Conservation (phyloP, 1,140 invertebrate species). For the Leguminivora glycinivorella region DNA sequence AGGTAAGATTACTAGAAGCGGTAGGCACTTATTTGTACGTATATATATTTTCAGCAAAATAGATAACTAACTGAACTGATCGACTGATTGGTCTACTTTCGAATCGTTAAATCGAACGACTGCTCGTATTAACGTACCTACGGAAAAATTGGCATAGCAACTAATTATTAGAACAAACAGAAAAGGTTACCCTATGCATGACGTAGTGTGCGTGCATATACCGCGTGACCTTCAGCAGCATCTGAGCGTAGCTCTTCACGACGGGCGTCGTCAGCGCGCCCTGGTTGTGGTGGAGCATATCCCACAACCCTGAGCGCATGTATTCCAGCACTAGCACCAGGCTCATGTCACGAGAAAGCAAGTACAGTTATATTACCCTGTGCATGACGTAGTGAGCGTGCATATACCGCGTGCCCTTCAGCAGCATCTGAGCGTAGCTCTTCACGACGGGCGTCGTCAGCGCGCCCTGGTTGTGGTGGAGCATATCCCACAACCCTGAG, state of each 20-base stretch:
- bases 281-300: constrained; percentile 89
- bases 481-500: constrained; percentile 92
- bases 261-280: constrained; percentile 86
- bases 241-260: constrained; percentile 93
- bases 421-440: constrained; percentile 93
- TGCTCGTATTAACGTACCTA: too few species aligned
- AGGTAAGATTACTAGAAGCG: too few species aligned
- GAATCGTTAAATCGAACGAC: too few species aligned
- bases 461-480: constrained; percentile 87
- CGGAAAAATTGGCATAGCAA: too few species aligned
- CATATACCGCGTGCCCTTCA: constrained; percentile 93
- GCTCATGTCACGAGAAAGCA: constrained; percentile 92
- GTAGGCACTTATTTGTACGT: too few species aligned
- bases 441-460: constrained; percentile 89
- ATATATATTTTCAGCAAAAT: too few species aligned
- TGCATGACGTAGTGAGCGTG: constrained; percentile 97
- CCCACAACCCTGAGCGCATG: constrained; percentile 93
- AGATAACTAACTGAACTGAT: too few species aligned
- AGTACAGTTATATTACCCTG: constrained; percentile 93
- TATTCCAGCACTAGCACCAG: constrained; percentile 96
- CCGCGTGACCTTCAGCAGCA: constrained; percentile 94
- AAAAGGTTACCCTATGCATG: constrained; percentile 98
- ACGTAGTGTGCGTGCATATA: constrained; percentile 95
- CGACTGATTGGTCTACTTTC: too few species aligned
- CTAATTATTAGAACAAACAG: too few species aligned